phyloP scores from a whole-genome alignment of 1,140 invertebrate species.

The Elysia chlorotica region DNA sequence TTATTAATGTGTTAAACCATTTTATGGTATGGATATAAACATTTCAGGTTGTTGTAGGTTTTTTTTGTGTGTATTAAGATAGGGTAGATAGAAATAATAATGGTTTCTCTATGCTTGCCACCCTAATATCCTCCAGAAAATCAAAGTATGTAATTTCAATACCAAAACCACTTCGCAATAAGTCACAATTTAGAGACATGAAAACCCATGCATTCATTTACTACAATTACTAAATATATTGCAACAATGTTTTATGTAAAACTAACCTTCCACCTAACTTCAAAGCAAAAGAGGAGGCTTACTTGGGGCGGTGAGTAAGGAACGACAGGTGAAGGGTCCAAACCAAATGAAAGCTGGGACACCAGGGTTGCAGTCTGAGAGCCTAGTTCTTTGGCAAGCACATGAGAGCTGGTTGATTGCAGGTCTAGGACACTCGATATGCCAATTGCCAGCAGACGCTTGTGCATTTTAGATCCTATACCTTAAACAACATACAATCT shows the following conservation, averaged over 20 bases:
- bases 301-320: constrained; percentile 47
- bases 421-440: constrained; percentile 37
- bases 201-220: too few species aligned
- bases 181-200: too few species aligned
- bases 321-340: constrained; percentile 42
- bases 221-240: neutral
- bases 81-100: too few species aligned
- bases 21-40: neutral
- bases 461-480: constrained; percentile 37
- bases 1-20: neutral
- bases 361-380: constrained; percentile 24
- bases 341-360: constrained; percentile 36
- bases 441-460: constrained; percentile 35
- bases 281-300: neutral
- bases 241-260: neutral
- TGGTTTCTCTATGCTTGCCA: too few species aligned
- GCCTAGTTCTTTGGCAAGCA: constrained; percentile 39
- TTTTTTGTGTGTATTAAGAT: too few species aligned
- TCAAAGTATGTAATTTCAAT: too few species aligned
- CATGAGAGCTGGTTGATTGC: constrained; percentile 23
- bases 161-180: too few species aligned
- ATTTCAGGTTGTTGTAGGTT: too few species aligned
- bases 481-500: constrained; percentile 30
- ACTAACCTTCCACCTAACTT: neutral
- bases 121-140: too few species aligned